These are phyloP conservation scores for Eleutherodactylus coqui DNA, from an alignment of 2,797 vertebrate species.

Conservation along the genomic window DNA sequence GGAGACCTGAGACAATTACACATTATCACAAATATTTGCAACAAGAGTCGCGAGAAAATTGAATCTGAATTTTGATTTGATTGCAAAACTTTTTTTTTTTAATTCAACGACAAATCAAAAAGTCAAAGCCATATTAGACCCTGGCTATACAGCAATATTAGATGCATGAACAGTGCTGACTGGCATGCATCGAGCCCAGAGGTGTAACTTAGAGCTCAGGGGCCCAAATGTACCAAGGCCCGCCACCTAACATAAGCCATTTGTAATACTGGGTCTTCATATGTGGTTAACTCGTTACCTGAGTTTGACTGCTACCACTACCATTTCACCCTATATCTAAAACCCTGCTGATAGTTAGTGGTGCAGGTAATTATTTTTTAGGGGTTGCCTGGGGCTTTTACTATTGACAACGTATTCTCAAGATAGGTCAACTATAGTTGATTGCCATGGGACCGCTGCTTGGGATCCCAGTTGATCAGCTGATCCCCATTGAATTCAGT, in stretches of 20 bases:
- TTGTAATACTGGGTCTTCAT: too few relatives aligned
- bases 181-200: neutral
- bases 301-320: neutral
- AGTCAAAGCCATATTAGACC: neutral
- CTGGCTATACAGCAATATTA: neutral
- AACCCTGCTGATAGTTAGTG: too few relatives aligned
- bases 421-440: too few relatives aligned
- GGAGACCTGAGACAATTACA: constrained; percentile 75
- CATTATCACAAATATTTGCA: constrained; percentile 73
- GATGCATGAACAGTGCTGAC: neutral
- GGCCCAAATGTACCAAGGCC: neutral
- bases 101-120: neutral
- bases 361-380: too few relatives aligned
- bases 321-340: too few relatives aligned
- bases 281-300: too few relatives aligned
- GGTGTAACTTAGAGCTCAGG: neutral
- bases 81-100: constrained; percentile 70
- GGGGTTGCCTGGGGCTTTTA: too few relatives aligned
- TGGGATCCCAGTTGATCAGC: too few relatives aligned
- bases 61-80: constrained; percentile 68
- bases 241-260: neutral
- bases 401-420: too few relatives aligned
- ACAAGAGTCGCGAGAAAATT: constrained; percentile 68
- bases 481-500: too few relatives aligned
- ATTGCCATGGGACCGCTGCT: too few relatives aligned